A percentile compares a stretch with the other conserved stretches of the same genome.
These are phyloP conservation scores for Cydia strobilella DNA, from an alignment of 1,140 invertebrate species.

Conservation along the genomic window DNA sequence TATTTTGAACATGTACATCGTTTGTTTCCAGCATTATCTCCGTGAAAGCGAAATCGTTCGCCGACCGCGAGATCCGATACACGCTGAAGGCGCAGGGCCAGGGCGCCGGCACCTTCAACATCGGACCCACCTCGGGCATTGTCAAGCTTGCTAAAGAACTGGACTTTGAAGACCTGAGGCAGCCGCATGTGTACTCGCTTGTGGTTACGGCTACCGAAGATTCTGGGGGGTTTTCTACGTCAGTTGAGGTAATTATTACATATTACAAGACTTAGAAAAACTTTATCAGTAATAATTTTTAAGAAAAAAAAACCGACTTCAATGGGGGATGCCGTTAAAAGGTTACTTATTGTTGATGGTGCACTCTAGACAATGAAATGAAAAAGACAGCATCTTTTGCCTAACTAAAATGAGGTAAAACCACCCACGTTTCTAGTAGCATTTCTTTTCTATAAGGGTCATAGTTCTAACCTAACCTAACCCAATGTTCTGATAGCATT, in stretches of 20 bases:
- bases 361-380: too few relatives aligned
- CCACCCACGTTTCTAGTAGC: too few relatives aligned
- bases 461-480: too few relatives aligned
- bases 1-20: constrained; percentile 34
- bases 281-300: too few relatives aligned
- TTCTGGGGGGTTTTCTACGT: constrained; percentile 96
- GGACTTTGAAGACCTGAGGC: constrained; percentile 95
- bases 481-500: too few relatives aligned
- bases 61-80: constrained; percentile 96
- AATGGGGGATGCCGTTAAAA: too few relatives aligned
- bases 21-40: constrained; percentile 92
- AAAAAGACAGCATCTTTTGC: too few relatives aligned
- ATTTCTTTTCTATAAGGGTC: too few relatives aligned
- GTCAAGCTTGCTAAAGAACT: constrained; percentile 97
- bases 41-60: constrained; percentile 97
- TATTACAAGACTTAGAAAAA: too few relatives aligned
- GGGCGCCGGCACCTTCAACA: constrained; percentile 97
- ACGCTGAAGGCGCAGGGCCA: constrained; percentile 96
- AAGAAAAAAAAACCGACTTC: too few relatives aligned
- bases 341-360: too few relatives aligned
- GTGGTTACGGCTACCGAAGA: constrained; percentile 97
- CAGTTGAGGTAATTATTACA: constrained; percentile 90
- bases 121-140: constrained; percentile 95
- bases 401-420: too few relatives aligned
- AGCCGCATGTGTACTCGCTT: constrained; percentile 95